A percentile compares a stretch with the other conserved stretches of the same genome.
Evolutionary conservation across 2,113 vertebrate genomes (phyloP).

Genomic region (Callaeas wilsoni): DNA sequence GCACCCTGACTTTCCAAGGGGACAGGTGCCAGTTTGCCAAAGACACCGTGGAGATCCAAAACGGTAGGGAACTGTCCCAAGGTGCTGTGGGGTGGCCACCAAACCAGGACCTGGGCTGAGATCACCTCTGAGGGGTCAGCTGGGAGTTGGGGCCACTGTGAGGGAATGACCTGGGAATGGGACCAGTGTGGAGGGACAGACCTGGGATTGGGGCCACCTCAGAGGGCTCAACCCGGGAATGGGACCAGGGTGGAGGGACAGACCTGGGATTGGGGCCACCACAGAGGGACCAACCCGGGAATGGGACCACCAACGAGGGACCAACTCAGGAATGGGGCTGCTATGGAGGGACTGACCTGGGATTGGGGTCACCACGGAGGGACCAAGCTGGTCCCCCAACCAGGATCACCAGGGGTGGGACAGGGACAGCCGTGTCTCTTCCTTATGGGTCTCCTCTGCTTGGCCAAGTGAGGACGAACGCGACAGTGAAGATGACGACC

Average conservation of each 20-base stretch:
- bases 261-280: not conserved
- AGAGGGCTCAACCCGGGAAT: not conserved
- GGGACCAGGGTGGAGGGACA: not conserved
- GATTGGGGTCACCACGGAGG: not conserved
- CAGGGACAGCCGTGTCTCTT: too few relatives aligned
- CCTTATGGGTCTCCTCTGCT: not conserved
- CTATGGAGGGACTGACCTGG: not conserved
- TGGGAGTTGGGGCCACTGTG: not conserved
- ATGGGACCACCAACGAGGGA: not conserved
- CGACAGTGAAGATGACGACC: not conserved
- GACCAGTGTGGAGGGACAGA: not conserved
- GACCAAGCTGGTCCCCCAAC: too few relatives aligned
- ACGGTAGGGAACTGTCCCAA: rapidly evolving
- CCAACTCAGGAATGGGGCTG: not conserved
- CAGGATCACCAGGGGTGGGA: not conserved
- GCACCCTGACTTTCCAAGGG: not conserved
- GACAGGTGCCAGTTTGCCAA: not conserved
- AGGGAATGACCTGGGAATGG: not conserved
- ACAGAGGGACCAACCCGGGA: not conserved
- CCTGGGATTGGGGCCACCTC: not conserved
- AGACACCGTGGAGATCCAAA: not conserved
- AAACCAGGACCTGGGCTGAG: not conserved
- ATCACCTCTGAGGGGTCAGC: not conserved
- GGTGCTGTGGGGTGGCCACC: not conserved
- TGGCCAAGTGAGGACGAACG: not conserved